phyloP scores from a whole-genome alignment of 1,140 invertebrate species.

The Drosophila bocqueti region DNA sequence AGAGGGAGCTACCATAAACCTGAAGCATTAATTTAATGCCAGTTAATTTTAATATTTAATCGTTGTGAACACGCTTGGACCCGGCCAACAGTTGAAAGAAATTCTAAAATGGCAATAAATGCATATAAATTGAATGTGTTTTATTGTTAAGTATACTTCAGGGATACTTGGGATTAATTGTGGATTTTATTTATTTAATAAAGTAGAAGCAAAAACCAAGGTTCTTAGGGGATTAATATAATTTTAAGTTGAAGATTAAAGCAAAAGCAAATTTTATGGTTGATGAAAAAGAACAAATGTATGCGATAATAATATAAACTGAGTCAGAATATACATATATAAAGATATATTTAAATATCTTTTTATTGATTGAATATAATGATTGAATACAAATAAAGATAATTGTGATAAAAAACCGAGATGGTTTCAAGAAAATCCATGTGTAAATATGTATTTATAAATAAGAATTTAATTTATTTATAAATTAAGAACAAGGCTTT shows the following conservation, averaged over 20 bases:
- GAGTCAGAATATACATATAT: too few species aligned
- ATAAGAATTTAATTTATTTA: too few species aligned
- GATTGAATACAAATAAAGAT: too few species aligned
- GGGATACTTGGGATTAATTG: neutral
- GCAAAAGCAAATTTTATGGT: too few species aligned
- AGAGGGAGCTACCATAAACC: constrained; percentile 12
- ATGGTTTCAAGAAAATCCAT: too few species aligned
- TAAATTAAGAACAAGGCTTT: too few species aligned
- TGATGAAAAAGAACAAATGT: neutral
- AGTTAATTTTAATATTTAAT: constrained; percentile 41
- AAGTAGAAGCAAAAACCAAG: neutral
- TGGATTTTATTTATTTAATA: neutral
- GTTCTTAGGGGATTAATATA: neutral
- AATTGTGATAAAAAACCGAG: too few species aligned
- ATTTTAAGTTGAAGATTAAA: neutral
- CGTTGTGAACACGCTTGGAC: neutral
- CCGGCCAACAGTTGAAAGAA: neutral
- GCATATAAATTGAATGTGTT: neutral
- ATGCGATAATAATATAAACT: too few species aligned
- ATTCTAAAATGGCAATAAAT: constrained; percentile 19
- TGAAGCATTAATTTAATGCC: constrained; percentile 31
- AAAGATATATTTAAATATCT: too few species aligned
- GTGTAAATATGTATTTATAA: too few species aligned
- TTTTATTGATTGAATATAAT: too few species aligned
- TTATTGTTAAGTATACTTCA: constrained; percentile 1